Base-by-base conservation (phyloP, 2,113 vertebrate species). In the Oryzias javanicus region DNA sequence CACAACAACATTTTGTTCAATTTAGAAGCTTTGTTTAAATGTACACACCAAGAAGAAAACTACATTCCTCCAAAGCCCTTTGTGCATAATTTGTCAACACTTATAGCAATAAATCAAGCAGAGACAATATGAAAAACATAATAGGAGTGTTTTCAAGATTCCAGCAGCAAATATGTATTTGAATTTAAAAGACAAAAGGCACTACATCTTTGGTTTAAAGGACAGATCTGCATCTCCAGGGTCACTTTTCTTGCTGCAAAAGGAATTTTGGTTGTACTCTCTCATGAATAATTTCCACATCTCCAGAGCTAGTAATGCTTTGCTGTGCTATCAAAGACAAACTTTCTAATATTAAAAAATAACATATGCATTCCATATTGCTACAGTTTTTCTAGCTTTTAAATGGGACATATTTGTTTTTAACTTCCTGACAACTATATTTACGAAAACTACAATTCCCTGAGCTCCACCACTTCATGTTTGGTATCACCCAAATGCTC, bases 221-320 rank as follows among this genome's bases (percentile, higher is more conserved):
- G 29, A 25, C 24, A 63, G 51, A 53, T 40, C 49, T 40, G 29
- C 13, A 29, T 63, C 18, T 63, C 42, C 45, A 18, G 25, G 35
- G 27, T 54, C 27, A 41, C 29, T 47, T 35, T 17, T 14, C 12
- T 24, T 41, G 19, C 61, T 55, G 6, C 46, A 48, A 24, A 24
- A 41, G 40, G 22, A 8, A 12, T 55, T 40, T 55, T 35, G 5
- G 48, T 48, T 6, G 6, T 0, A 55, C n/a, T 42, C 46, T 19
- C 7, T 49, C 24, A 55, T 44, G 55, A 27, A 46, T 40, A 40
- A 42, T 24, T 17, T 35, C 18, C 19, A 24, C 42, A 56, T 65
- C 15, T 42, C 27, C 25, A 49, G 27, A 53, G 5, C 8, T 14
- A 7, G 24, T 18, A 40, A 13, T 13, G 8, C 46, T 18, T 41